Percentiles rank a stretch among this genome's conserved stretches.
phyloP scores from a whole-genome alignment of 2,888 invertebrate species.

The Drosophila atripex region DNA sequence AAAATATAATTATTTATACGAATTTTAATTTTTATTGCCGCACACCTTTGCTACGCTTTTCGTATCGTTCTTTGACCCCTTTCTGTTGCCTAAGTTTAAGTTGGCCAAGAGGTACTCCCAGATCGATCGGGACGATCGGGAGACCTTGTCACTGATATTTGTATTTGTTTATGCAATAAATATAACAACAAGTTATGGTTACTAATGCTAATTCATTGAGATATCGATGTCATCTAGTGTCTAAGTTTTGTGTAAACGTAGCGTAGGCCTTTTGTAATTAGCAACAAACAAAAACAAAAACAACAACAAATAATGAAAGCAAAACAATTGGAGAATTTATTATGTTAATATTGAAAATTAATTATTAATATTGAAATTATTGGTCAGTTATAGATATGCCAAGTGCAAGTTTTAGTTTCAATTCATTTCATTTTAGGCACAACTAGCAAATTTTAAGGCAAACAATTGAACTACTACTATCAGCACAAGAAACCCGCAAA shows the following conservation, averaged over 20 bases:
- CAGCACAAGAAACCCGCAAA: constrained; percentile 24
- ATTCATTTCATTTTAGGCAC: constrained; percentile 70
- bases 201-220: constrained; percentile 61
- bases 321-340: constrained; percentile 73
- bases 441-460: constrained; percentile 64
- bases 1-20: constrained; percentile 30
- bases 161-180: constrained; percentile 57
- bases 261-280: constrained; percentile 79
- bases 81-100: constrained; percentile 78
- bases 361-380: constrained; percentile 30
- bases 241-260: constrained; percentile 75
- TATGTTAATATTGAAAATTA: constrained; percentile 53
- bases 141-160: constrained; percentile 65
- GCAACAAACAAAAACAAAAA: constrained; percentile 44
- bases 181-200: constrained; percentile 55
- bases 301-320: constrained; percentile 12
- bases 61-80: constrained; percentile 40
- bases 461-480: constrained; percentile 36
- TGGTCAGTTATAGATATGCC: constrained; percentile 34
- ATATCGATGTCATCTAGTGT: constrained; percentile 65
- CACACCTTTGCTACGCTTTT: constrained; percentile 65
- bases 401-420: constrained; percentile 54
- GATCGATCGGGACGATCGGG: constrained; percentile 15
- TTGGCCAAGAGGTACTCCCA: constrained; percentile 23
- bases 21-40: constrained; percentile 59